A percentile compares a stretch with the other conserved stretches of the same genome.
Evolutionary conservation across 2,113 vertebrate genomes (phyloP).

Genomic region (Takifugu bimaculatus): DNA sequence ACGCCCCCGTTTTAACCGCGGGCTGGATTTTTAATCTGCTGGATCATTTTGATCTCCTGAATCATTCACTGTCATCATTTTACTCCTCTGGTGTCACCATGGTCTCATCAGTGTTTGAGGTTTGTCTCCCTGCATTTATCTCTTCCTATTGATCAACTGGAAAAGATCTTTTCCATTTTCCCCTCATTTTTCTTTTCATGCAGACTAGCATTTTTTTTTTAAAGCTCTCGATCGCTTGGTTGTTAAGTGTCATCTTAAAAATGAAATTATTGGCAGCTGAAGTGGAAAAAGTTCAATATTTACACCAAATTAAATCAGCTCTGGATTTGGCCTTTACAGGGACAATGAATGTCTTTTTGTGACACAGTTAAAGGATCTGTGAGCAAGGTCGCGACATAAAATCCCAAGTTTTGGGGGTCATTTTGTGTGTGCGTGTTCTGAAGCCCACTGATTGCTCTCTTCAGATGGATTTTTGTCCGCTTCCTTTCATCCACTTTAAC

Average conservation of each 20-base stretch:
- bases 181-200: neutral
- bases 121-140: neutral
- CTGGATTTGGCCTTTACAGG: too few species aligned
- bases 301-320: too few species aligned
- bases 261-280: too few species aligned
- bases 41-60: conserved; percentile 57
- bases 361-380: too few species aligned
- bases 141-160: conserved; percentile 1
- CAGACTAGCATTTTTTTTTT: too few species aligned
- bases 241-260: too few species aligned
- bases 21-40: conserved; percentile 60
- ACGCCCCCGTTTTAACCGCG: conserved; percentile 32
- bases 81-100: conserved; percentile 1
- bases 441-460: conserved; percentile 43
- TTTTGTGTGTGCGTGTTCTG: conserved; percentile 30
- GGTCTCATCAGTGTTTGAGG: neutral
- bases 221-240: too few species aligned
- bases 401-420: too few species aligned
- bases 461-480: conserved; percentile 41
- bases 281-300: too few species aligned
- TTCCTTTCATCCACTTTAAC: conserved; percentile 16
- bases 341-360: too few species aligned
- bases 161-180: conserved; percentile 23
- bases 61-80: conserved; percentile 46
- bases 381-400: too few species aligned